Base-by-base conservation (phyloP, 2,888 invertebrate genomes). In the Agrilus cyanescens region DNA sequence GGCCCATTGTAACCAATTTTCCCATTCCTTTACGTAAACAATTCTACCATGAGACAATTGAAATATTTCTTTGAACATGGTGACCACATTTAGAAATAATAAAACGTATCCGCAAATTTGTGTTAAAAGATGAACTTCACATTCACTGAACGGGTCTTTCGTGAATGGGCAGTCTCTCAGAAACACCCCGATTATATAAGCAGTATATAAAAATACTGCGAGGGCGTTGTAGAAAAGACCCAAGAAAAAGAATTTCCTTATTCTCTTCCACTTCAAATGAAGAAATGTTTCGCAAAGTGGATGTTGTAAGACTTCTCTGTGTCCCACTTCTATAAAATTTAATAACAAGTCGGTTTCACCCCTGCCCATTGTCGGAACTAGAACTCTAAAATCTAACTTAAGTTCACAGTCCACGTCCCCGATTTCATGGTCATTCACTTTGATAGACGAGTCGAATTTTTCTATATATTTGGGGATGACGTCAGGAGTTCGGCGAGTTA, bases 331-430 rank as follows among this genome's bases (percentile, higher is more conserved):
- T 37, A 85, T 78, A 53, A 85, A 80, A 32, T 82, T 76, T 16
- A 84, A 59, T 15, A 85, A 63, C 16, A 85, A 66, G 53, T 80
- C 82, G 0, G 82, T 78, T 62, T 85, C 85, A 4, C 82, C 80
- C 41, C 77, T 69, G 4, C 74, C 68, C 34, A 76, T 54, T 49
- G 73, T 65, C 39, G 82, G 78, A 49, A 85, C 74, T 50, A 82
- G 62, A 40, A 79, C 64, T 57, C 72, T 61, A 62, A 80, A 71
- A 58, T 82, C 81, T 39, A 82, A 60, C 60, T 78, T 82, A 2
- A 88, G 71, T 61, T 88, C 87, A 54, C 88, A 88, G 58, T 89
- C 88, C 0, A 86, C 84, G 53, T 89, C 88, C 0, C 86, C 86
- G 16, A 88, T 71, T 60, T 89, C 88, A 55, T 88, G 86, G 56